Percentiles rank a stretch among this genome's conserved stretches.
Evolutionary conservation across 2,888 invertebrate genomes (phyloP).

Genomic region (Thera obeliscata): DNA sequence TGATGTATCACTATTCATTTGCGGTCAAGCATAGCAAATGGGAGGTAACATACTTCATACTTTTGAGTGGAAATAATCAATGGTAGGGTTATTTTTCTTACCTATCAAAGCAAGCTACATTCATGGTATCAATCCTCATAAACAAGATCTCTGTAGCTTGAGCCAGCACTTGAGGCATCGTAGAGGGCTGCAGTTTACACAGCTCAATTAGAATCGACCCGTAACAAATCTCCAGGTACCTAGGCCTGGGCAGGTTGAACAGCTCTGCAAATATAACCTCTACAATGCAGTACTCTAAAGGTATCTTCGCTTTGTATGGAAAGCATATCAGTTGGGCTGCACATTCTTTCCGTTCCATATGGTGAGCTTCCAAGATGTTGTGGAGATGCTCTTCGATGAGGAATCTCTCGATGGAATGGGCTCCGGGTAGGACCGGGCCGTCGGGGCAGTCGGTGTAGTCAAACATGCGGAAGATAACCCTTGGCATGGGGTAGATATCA

Average conservation of each 20-base stretch:
- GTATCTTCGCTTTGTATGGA: conserved; percentile 96
- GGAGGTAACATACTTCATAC: too few species aligned
- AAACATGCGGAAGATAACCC: conserved; percentile 98
- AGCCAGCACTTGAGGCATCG: conserved; percentile 98
- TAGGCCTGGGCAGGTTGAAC: conserved; percentile 95
- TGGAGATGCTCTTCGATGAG: conserved; percentile 98
- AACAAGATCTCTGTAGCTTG: conserved; percentile 99
- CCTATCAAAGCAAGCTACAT: conserved; percentile 97
- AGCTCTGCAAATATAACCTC: conserved; percentile 98
- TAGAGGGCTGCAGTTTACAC: conserved; percentile 97
- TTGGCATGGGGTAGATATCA: conserved; percentile 96
- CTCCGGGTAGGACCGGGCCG: conserved; percentile 95
- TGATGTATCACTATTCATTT: too few species aligned
- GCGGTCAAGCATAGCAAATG: too few species aligned
- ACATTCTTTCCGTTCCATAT: conserved; percentile 96
- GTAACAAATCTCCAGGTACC: conserved; percentile 95
- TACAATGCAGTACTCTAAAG: conserved; percentile 98
- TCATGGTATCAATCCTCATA: conserved; percentile 98
- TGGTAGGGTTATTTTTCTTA: conserved; percentile 50
- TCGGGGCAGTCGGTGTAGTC: conserved; percentile 99
- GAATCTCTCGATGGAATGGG: conserved; percentile 98
- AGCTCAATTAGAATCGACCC: conserved; percentile 98
- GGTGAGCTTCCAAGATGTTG: conserved; percentile 95
- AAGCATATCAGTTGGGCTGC: conserved; percentile 96
- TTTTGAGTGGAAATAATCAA: too few species aligned